Conservation (phyloP, 2,797 vertebrate genomes). For the Urosaurus nigricauda region DNA sequence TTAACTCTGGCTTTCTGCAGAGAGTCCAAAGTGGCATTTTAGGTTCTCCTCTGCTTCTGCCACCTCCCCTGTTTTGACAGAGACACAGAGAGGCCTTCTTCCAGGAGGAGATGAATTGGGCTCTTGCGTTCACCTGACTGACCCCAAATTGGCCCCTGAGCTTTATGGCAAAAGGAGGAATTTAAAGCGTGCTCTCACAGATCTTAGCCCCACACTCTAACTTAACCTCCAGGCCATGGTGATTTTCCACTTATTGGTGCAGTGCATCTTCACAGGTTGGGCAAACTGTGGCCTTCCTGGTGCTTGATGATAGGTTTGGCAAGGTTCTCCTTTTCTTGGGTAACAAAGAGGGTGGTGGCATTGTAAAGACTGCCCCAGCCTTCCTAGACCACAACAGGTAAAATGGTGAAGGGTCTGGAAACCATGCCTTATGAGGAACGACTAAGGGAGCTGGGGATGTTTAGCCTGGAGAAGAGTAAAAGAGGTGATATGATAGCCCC, state of each 20-base stretch:
- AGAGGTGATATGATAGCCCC: no score
- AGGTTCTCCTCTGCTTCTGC: not conserved
- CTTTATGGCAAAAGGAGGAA: not conserved
- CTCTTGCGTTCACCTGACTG: not conserved
- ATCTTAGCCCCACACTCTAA: not conserved
- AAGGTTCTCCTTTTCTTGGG: no score
- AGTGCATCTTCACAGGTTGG: not conserved
- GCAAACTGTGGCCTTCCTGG: not conserved
- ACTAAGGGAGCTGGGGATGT: no score
- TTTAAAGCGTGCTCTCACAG: not conserved
- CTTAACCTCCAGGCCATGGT: not conserved
- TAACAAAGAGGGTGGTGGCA: no score
- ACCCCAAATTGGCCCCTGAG: not conserved
- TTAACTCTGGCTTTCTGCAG: not conserved
- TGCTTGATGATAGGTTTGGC: not conserved
- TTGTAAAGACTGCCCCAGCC: not conserved
- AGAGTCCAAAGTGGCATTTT: not conserved
- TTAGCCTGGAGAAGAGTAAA: no score
- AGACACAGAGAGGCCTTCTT: no score
- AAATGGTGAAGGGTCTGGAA: no score
- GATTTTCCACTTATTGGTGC: not conserved
- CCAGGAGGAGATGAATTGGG: not conserved
- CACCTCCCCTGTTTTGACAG: not conserved
- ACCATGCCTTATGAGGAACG: no score
- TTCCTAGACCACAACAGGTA: not conserved